Percentiles rank a stretch among this genome's conserved stretches.
phyloP scores from a whole-genome alignment of 2,113 vertebrate species.

The Struthio camelus region DNA sequence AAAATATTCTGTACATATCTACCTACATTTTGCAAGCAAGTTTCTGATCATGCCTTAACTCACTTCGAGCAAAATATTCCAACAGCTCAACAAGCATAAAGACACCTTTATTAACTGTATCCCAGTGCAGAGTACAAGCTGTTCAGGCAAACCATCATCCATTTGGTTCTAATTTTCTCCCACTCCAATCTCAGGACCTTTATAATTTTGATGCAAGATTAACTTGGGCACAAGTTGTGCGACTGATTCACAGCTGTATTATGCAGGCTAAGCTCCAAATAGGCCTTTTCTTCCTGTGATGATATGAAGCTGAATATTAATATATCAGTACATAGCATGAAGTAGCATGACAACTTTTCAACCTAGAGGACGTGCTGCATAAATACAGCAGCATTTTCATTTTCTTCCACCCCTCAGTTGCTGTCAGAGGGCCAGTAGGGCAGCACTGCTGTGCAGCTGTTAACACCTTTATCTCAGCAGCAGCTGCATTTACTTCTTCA shows the following conservation, averaged over 20 bases:
- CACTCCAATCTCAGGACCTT: neutral
- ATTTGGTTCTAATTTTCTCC: neutral
- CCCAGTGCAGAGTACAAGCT: neutral
- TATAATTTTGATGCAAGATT: neutral
- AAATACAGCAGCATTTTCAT: neutral
- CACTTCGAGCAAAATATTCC: neutral
- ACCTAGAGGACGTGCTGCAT: neutral
- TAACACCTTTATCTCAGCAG: neutral
- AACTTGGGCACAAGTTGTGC: neutral
- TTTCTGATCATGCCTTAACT: neutral
- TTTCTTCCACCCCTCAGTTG: neutral
- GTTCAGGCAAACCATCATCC: neutral
- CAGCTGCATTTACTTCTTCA: neutral
- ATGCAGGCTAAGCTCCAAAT: neutral
- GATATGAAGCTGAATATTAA: neutral
- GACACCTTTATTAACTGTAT: neutral
- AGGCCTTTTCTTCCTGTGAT: neutral
- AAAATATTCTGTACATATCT: neutral
- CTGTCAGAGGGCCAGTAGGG: neutral
- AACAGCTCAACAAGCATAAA: neutral
- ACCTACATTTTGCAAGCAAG: too few species aligned
- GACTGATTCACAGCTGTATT: fast-evolving
- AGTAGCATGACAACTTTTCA: neutral
- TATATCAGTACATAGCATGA: neutral
- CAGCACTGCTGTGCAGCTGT: neutral